Evolutionary conservation across 2,888 invertebrate genomes (phyloP), one percentile per base, ranked within the genome.

Genomic region (Agrochola circellaris): DNA sequence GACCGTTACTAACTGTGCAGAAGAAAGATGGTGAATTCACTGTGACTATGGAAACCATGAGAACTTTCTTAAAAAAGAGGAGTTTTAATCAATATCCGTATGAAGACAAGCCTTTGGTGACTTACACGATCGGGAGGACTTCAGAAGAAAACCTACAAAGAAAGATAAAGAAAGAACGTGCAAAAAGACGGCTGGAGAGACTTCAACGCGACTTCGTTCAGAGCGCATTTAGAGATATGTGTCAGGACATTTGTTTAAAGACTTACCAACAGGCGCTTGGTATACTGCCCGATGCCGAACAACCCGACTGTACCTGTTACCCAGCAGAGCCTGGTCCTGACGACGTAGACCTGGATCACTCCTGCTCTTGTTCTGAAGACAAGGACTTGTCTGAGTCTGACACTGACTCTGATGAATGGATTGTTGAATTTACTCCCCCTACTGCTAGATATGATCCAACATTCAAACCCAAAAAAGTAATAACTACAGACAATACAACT

Each of bases 21-120:
- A 96, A 96, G 87, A 95, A 93, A 80, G 93, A 96, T 70, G 96
- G 97, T 9, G 95, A 96, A 90, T 96, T 92, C 75, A 93, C 93
- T 7, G 93, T 97, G 23, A 95, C 95, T 23, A 94, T 97, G 95
- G 96, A 96, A 90, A 95, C 95, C 2, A 95, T 96, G 95, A 96
- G 94, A 89, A 79, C 89, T 13, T 95, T 92, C 81, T 8, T 86
- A 11, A 95, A 93, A 83, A 93, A 91, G 15, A 92, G 97, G 88
- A 88, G 93, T 65, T 79, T 93, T 9, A 95, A 95, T 80, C 95
- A 96, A 83, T 89, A 93, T 73, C 97, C 97, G 0, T 97, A 94
- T 88, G 96, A 96, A 89, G 96, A 96, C 64, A 96, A 95, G 84
- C 94, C 94, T 61, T 86, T 94, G 17, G 66, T 95, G 6, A 94